These are phyloP conservation scores for Elanoides forficatus DNA, from an alignment of 2,113 vertebrate genomes.

Conservation along the genomic window DNA sequence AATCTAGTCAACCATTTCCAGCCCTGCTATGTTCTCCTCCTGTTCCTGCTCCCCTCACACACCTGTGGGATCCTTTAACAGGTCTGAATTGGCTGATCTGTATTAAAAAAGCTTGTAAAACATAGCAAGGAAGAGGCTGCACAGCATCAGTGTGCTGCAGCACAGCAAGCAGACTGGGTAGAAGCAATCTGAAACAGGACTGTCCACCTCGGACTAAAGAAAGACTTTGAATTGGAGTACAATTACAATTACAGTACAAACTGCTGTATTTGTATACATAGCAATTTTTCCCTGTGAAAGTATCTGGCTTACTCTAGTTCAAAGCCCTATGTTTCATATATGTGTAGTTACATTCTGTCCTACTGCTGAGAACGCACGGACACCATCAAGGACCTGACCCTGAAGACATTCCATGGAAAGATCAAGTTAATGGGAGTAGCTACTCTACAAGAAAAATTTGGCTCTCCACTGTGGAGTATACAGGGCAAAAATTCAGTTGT, in stretches of 20 bases:
- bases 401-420: neutral
- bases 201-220: neutral
- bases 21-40: neutral
- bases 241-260: neutral
- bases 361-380: neutral
- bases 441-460: neutral
- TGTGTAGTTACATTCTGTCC: neutral
- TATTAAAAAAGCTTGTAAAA: neutral
- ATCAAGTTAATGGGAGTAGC: neutral
- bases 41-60: neutral
- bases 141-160: neutral
- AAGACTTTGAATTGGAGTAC: neutral
- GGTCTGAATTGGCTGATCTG: neutral
- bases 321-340: neutral
- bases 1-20: neutral
- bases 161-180: accelerated
- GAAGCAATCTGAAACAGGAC: neutral
- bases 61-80: neutral
- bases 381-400: neutral
- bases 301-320: neutral
- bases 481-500: neutral
- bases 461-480: neutral
- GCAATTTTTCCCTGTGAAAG: neutral
- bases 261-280: neutral
- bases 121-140: neutral